phyloP scores from a whole-genome alignment of 2,113 vertebrate genomes.

The Seriola quinqueradiata region DNA sequence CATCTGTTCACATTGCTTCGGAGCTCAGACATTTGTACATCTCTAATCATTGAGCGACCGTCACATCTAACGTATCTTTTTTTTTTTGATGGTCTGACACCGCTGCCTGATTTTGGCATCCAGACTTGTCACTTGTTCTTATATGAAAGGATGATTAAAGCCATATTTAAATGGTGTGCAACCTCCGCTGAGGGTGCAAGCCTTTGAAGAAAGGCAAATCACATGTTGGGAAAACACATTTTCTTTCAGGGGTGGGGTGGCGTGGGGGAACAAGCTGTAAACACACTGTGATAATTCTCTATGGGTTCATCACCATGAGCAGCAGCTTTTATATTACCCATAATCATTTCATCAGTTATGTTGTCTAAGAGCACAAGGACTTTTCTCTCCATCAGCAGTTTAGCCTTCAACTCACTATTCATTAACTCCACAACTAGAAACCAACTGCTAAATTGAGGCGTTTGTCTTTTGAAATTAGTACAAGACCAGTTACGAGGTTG shows the following conservation, averaged over 20 bases:
- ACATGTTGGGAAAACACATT: background rate
- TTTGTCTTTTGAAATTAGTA: constrained; percentile 19
- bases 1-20: background rate
- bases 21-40: background rate
- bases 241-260: no score
- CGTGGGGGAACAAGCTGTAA: no score
- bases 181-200: background rate
- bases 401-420: background rate
- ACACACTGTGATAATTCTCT: no score
- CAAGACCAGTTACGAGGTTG: background rate
- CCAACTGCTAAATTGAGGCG: background rate
- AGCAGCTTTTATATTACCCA: no score
- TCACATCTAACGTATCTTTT: background rate
- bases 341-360: no score
- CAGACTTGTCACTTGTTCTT: background rate
- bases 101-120: background rate
- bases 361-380: background rate
- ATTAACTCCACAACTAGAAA: background rate
- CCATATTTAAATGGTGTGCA: background rate
- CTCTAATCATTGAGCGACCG: background rate
- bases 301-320: no score
- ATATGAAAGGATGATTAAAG: constrained; percentile 26
- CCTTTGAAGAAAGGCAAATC: constrained; percentile 28
- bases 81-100: background rate
- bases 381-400: background rate